A percentile compares a stretch with the other conserved stretches of the same genome.
These are phyloP conservation scores for Anthrax anthrax DNA, from an alignment of 2,888 invertebrate species.

Conservation along the genomic window DNA sequence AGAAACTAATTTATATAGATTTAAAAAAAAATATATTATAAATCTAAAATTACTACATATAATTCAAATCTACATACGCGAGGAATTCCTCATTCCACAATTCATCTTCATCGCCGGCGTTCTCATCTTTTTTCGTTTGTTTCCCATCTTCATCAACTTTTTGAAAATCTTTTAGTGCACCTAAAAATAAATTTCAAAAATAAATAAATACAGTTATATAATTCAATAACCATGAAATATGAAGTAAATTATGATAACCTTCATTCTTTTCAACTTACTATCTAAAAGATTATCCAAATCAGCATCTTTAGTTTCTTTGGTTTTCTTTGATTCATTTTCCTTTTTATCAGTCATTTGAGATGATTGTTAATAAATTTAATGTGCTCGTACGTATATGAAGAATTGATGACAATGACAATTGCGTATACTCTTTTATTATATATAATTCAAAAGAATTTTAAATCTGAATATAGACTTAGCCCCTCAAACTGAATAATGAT, in stretches of 20 bases:
- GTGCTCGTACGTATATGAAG: no score
- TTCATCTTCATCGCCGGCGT: conserved; percentile 31
- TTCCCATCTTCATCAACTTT: conserved; percentile 22
- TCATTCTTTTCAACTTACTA: conserved; percentile 39
- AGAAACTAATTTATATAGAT: not conserved
- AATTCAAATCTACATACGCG: conserved; percentile 43
- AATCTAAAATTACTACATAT: conserved; percentile 36
- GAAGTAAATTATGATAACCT: no score
- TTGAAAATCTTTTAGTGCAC: conserved; percentile 48
- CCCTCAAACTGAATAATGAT: no score
- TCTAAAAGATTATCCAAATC: conserved; percentile 61
- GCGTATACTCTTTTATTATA: no score
- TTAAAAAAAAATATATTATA: conserved; percentile 4
- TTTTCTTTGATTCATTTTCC: conserved; percentile 18
- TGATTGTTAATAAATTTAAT: no score
- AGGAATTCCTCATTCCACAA: conserved; percentile 62
- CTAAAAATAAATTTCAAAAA: no score
- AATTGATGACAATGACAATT: no score
- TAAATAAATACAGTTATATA: conserved; percentile 7
- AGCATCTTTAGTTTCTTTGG: no score
- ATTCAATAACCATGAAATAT: not conserved
- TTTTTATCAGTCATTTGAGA: conserved; percentile 10
- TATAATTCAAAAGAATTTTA: no score
- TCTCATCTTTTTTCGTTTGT: conserved; percentile 17
- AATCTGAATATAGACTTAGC: no score